phyloP scores from a whole-genome alignment of 1,140 invertebrate genomes.

The Lordiphosa mommai region DNA sequence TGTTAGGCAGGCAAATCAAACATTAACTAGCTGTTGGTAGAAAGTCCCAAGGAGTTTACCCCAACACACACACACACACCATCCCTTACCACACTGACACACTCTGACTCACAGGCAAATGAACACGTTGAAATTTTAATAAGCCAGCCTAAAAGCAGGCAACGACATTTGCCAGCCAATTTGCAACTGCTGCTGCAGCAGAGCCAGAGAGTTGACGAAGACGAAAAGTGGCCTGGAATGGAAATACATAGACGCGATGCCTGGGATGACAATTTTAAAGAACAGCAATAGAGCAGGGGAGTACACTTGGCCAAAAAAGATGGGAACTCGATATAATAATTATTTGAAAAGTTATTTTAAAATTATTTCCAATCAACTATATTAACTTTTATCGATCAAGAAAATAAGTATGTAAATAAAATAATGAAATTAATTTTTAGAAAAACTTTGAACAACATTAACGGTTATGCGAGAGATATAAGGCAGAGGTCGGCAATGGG shows the following conservation, averaged over 20 bases:
- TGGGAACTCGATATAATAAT: too few species aligned
- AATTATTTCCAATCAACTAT: too few species aligned
- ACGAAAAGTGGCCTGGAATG: conserved; percentile 48
- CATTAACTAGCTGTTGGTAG: conserved; percentile 68
- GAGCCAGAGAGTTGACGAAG: conserved; percentile 54
- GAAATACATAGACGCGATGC: conserved; percentile 21
- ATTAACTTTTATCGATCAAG: too few species aligned
- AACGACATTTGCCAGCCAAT: conserved; percentile 71
- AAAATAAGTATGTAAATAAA: too few species aligned
- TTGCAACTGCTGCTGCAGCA: conserved; percentile 51
- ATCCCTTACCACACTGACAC: background rate
- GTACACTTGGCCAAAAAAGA: background rate
- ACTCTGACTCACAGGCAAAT: conserved; percentile 60
- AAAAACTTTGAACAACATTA: too few species aligned
- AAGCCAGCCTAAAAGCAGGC: conserved; percentile 73
- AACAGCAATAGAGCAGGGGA: background rate
- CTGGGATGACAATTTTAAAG: conserved; percentile 5
- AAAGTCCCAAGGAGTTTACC: conserved; percentile 32
- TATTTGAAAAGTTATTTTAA: too few species aligned
- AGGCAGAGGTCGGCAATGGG: too few species aligned
- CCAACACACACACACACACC: background rate
- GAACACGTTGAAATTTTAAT: conserved; percentile 74
- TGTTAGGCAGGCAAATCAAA: conserved; percentile 59
- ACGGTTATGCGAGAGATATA: too few species aligned
- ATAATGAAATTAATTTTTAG: too few species aligned